A percentile compares a stretch with the other conserved stretches of the same genome.
These are phyloP conservation scores for Oreochromis niloticus DNA, from an alignment of 2,113 vertebrate species.

Conservation along the genomic window DNA sequence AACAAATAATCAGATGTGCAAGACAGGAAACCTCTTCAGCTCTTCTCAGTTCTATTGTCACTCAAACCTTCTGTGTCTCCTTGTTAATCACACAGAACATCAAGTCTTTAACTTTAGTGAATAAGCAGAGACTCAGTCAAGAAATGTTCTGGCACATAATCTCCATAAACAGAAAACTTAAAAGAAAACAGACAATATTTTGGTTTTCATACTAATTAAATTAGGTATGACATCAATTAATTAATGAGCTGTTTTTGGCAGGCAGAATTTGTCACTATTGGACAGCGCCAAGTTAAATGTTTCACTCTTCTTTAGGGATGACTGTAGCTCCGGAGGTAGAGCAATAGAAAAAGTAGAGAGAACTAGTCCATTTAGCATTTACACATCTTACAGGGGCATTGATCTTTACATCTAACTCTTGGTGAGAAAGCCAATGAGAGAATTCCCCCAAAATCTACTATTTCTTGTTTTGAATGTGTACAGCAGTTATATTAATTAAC, in stretches of 20 bases:
- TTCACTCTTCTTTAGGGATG: neutral
- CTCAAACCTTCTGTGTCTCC: neutral
- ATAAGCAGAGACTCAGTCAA: neutral
- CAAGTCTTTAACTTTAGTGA: neutral
- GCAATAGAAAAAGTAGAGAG: neutral
- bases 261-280: neutral
- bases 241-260: neutral
- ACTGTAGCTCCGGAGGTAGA: neutral
- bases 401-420: neutral
- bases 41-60: neutral
- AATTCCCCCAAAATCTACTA: neutral
- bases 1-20: neutral
- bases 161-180: neutral
- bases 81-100: constrained; percentile 4
- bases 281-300: neutral
- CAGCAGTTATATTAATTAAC: neutral
- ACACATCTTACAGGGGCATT: neutral
- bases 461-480: neutral
- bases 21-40: neutral
- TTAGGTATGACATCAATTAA: neutral
- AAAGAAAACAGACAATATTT: neutral
- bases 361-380: neutral
- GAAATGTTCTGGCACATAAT: neutral
- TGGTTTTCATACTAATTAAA: neutral
- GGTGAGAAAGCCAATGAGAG: neutral